Base-by-base conservation (phyloP, 2,113 vertebrate species). In the Gallinago paraguaiae region DNA sequence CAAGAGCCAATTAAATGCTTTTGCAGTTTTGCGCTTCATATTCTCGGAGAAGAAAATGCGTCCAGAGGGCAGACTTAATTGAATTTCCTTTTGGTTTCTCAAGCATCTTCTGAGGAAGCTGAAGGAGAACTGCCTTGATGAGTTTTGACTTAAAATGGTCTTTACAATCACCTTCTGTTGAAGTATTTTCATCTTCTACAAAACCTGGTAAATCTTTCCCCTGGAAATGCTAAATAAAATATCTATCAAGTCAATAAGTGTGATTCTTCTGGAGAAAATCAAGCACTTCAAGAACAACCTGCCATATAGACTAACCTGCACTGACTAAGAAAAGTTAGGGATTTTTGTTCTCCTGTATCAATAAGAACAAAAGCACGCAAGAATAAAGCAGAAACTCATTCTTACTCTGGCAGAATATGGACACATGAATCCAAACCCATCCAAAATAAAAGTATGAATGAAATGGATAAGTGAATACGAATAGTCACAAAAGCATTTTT, bases 31-130 rank as follows among this genome's bases (percentile, higher is more conserved):
- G 76, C 64, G 59, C 82, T 98, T 97, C 88, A 79, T 86, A 74
- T 56, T 87, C 75, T 95, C 78, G 82, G 77, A 97, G 88, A 96
- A 94, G 83, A 96, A n/a, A 96, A 88, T 74, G 81, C 57, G 60
- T 91, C 76, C 45, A 92, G 82, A 77, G 93, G 69, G 88, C 86
- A 96, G 53, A 77, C 24, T 68, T 96, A 20, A 18, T 83, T 94
- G 93, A 97, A 96, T 96, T 97, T 95, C 78, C 76, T 94, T 96
- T 95, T 67, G 3, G 51, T 96, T 96, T 97, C 88, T 97, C 67
- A 93, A 91, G 80, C 60, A 94, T 95, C 75, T 93, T 97, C 88
- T 88, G 59, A 94, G 85, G 53, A 83, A 48, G n/a, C 59, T 94
- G 59, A 91, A 90, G 50, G 37, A 92, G 60, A 96, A 33, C 54